Evolutionary conservation across 2,888 invertebrate species (phyloP).

Genomic region (Ferdinandea cuprea): DNA sequence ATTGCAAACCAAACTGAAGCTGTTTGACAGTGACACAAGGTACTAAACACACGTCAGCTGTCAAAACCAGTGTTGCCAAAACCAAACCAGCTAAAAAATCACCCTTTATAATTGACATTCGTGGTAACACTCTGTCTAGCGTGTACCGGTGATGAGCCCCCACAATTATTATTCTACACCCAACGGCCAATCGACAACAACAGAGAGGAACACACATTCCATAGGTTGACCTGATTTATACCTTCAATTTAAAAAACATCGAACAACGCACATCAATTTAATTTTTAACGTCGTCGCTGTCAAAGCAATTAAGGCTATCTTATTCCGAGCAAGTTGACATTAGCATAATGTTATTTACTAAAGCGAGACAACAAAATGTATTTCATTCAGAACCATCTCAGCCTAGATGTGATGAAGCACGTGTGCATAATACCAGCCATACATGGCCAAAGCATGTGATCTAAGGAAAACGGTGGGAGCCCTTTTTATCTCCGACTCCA

Average conservation of each 20-base stretch:
- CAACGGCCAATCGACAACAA: no score
- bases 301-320: conserved; percentile 58
- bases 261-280: conserved; percentile 58
- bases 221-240: conserved; percentile 27
- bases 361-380: background rate
- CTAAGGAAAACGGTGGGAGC: background rate
- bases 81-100: no score
- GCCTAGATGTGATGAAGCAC: conserved; percentile 36
- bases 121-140: no score
- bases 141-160: no score
- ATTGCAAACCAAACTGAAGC: no score
- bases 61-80: no score
- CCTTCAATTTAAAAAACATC: conserved; percentile 15
- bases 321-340: conserved; percentile 4
- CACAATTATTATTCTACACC: no score
- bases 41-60: no score
- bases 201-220: no score
- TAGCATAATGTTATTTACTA: conserved; percentile 16
- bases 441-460: background rate
- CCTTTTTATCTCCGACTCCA: background rate
- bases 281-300: conserved; percentile 49
- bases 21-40: no score
- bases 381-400: conserved; percentile 47
- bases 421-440: conserved; percentile 33
- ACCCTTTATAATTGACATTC: no score